phyloP scores from a whole-genome alignment of 2,797 vertebrate species.

The Lindbergichthys nudifrons region DNA sequence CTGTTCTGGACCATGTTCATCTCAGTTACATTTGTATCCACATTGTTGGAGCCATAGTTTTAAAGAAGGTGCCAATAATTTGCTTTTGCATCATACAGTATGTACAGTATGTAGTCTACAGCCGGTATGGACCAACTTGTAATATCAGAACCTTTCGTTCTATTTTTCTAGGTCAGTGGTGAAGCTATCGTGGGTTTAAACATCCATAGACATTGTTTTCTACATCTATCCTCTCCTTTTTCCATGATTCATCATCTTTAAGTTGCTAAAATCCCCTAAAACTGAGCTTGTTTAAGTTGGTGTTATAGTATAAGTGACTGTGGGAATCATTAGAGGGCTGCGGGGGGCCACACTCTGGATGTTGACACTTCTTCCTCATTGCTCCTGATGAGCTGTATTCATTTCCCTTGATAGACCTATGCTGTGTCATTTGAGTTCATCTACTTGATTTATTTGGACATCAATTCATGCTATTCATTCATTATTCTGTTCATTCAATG shows the following conservation, averaged over 20 bases:
- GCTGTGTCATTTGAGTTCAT: neutral
- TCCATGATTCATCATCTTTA: neutral
- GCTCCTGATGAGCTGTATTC: conserved; percentile 1
- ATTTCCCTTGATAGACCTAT: neutral
- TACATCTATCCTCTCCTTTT: conserved; percentile 12
- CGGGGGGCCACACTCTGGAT: conserved; percentile 1
- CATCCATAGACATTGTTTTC: conserved; percentile 2
- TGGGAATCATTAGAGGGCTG: conserved; percentile 13
- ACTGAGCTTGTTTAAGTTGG: neutral
- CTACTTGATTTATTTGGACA: conserved; percentile 7
- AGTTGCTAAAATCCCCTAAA: conserved; percentile 2
- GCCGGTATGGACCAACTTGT: conserved; percentile 25
- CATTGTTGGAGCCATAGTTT: conserved; percentile 13
- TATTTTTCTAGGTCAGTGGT: conserved; percentile 49
- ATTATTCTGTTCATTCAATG: neutral
- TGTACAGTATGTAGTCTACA: neutral
- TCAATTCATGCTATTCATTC: neutral
- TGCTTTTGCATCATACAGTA: conserved; percentile 18
- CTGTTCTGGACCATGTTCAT: conserved; percentile 1
- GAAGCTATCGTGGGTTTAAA: conserved; percentile 16
- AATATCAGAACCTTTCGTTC: conserved; percentile 37
- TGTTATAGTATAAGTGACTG: neutral
- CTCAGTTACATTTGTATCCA: conserved; percentile 23
- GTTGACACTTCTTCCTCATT: neutral
- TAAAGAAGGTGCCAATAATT: conserved; percentile 9